Conservation (phyloP, 2,888 invertebrate genomes). For the Limenitis camilla region DNA sequence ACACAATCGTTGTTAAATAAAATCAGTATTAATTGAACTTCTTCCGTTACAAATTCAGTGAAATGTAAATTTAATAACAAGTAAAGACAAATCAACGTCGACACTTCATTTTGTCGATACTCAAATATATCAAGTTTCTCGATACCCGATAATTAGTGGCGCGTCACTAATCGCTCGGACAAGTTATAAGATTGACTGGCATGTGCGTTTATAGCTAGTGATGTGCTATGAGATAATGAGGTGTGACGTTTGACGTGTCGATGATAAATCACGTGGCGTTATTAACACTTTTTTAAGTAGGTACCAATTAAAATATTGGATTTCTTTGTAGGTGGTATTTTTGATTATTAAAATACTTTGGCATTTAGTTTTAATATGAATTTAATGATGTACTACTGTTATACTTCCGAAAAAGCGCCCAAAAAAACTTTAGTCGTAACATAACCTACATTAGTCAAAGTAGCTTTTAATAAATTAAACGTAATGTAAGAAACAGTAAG, state of each 20-base stretch:
- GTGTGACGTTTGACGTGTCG: conserved; percentile 19
- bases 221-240: conserved; percentile 31
- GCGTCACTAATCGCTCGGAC: conserved; percentile 60
- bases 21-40: background rate
- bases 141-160: conserved; percentile 49
- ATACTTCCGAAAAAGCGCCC: no score
- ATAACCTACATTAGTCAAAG: no score
- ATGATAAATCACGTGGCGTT: conserved; percentile 19
- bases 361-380: no score
- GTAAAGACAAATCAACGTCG: conserved; percentile 39
- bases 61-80: conserved; percentile 23
- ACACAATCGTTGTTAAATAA: no score
- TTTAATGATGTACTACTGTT: no score
- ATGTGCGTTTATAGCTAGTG: conserved; percentile 41
- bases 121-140: conserved; percentile 45
- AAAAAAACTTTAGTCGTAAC: no score
- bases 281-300: conserved; percentile 21
- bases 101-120: conserved; percentile 58
- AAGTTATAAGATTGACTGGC: conserved; percentile 62
- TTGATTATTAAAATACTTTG: background rate
- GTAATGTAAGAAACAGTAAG: no score
- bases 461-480: no score
- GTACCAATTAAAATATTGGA: conserved; percentile 5
- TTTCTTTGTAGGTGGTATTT: background rate
- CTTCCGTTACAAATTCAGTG: conserved; percentile 19